Conservation (phyloP, 2,113 vertebrate species). For the Eptatretus burgeri region DNA sequence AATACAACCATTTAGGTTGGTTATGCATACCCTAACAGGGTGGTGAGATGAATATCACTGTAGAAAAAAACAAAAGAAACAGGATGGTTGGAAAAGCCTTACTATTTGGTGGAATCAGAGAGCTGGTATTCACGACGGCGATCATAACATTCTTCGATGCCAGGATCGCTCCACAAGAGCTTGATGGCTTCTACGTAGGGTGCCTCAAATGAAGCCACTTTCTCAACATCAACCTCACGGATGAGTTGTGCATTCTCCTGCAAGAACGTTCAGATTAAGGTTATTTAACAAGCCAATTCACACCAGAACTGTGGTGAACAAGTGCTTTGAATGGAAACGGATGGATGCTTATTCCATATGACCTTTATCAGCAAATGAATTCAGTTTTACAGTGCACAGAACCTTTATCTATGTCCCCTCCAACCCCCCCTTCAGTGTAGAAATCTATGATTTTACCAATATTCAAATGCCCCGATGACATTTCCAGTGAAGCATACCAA, state of each 20-base stretch:
- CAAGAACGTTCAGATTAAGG: slow-evolving; percentile 11
- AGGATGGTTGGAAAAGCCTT: slow-evolving; percentile 16
- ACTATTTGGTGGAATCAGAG: slow-evolving; percentile 90
- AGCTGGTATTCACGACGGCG: slow-evolving; percentile 73
- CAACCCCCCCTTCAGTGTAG: too few relatives aligned
- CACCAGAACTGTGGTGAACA: too few relatives aligned
- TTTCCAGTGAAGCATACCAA: too few relatives aligned
- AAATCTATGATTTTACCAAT: too few relatives aligned
- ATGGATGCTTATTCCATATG: too few relatives aligned
- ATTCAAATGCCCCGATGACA: too few relatives aligned
- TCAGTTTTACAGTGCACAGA: too few relatives aligned
- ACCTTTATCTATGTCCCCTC: too few relatives aligned
- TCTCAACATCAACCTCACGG: slow-evolving; percentile 39
- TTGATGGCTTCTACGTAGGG: slow-evolving; percentile 52
- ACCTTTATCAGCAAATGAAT: too few relatives aligned
- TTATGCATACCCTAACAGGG: neutral
- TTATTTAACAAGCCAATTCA: slow-evolving; percentile 9
- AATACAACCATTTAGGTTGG: neutral
- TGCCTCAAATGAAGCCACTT: slow-evolving; percentile 32
- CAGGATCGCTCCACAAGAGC: slow-evolving; percentile 68
- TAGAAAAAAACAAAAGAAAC: neutral
- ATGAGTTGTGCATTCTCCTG: slow-evolving; percentile 39
- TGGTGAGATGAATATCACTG: neutral
- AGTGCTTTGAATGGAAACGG: too few relatives aligned
- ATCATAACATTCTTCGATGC: slow-evolving; percentile 64